A percentile compares a stretch with the other conserved stretches of the same genome.
These are phyloP conservation scores for Sylvilagus bachmani DNA, from an alignment of 2,113 vertebrate genomes.

Conservation along the genomic window DNA sequence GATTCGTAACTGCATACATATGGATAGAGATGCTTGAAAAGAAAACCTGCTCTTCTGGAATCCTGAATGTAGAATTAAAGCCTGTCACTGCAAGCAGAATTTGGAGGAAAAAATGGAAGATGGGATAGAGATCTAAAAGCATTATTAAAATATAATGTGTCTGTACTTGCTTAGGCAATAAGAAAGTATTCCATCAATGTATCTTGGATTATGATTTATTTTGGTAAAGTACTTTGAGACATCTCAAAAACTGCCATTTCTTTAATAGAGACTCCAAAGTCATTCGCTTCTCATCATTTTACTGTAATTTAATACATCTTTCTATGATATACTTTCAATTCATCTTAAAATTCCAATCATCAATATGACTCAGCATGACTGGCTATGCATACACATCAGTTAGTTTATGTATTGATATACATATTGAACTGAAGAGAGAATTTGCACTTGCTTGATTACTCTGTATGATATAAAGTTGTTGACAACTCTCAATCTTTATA, in stretches of 20 bases:
- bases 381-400: neutral
- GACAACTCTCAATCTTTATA: neutral
- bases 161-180: neutral
- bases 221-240: neutral
- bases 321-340: neutral
- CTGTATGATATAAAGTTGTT: neutral
- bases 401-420: neutral
- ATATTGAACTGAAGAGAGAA: neutral
- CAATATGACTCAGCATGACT: neutral
- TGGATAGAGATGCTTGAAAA: constrained; percentile 35
- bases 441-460: neutral
- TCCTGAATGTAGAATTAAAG: constrained; percentile 46
- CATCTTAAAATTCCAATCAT: neutral
- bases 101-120: neutral
- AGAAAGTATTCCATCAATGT: neutral
- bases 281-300: neutral
- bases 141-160: constrained; percentile 37
- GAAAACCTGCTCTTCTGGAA: constrained; percentile 31
- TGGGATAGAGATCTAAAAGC: neutral
- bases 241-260: neutral
- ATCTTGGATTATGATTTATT: neutral
- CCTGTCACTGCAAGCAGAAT: neutral
- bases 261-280: neutral
- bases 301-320: neutral
- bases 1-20: constrained; percentile 36